These are phyloP conservation scores for Bubalus kerabau DNA, from an alignment of 2,113 vertebrate species.

Conservation along the genomic window DNA sequence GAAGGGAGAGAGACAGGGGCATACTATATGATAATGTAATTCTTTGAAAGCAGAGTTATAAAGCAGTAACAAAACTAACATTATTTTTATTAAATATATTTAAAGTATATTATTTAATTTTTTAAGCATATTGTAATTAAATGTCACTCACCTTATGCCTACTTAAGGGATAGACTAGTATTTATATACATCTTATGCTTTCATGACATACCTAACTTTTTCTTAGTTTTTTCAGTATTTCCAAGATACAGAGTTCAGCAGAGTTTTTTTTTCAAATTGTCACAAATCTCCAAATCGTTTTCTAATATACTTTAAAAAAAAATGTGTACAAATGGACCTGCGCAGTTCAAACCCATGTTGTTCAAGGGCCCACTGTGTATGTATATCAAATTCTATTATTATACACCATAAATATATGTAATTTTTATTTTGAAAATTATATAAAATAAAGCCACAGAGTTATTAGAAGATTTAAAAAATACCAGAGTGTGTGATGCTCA, in stretches of 20 bases:
- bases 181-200: background rate
- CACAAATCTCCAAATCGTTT: background rate
- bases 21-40: background rate
- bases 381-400: background rate
- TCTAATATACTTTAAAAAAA: background rate
- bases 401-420: background rate
- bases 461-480: background rate
- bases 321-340: background rate
- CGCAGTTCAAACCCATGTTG: background rate
- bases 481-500: background rate
- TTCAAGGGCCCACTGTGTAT: background rate
- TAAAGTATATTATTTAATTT: background rate
- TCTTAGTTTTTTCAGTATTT: background rate
- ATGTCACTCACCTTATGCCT: background rate
- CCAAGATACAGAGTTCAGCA: background rate
- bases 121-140: background rate
- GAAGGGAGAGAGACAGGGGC: background rate
- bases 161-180: background rate
- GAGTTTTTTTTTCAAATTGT: background rate
- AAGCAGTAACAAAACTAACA: background rate
- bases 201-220: background rate
- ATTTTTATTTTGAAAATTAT: background rate
- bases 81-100: background rate
- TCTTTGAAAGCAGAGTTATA: background rate
- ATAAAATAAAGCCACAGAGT: background rate